Percentiles rank a stretch among this genome's conserved stretches.
phyloP scores from a whole-genome alignment of 2,797 vertebrate species.

The Amniataba percoides region DNA sequence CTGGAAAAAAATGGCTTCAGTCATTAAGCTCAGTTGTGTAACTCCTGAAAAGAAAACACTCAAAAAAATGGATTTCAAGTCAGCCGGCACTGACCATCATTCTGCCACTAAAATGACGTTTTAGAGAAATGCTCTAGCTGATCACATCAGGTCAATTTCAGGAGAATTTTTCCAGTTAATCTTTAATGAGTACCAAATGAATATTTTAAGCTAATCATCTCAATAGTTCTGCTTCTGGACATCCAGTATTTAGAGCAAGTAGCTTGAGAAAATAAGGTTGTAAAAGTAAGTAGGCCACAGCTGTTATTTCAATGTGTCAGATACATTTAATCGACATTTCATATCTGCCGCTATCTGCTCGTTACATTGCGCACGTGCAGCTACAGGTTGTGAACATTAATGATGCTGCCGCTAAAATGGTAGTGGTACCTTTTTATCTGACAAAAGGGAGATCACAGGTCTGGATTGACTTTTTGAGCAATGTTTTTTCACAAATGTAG shows the following conservation, averaged over 20 bases:
- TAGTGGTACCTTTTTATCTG: background rate
- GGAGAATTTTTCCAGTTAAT: conserved; percentile 1
- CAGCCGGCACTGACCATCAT: background rate
- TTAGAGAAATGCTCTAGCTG: background rate
- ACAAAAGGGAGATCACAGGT: background rate
- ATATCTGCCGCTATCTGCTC: conserved; percentile 5
- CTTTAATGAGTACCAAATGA: conserved; percentile 16
- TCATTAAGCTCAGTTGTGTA: background rate
- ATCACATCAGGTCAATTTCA: background rate
- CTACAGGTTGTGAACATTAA: conserved; percentile 27
- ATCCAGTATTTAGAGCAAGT: conserved; percentile 16
- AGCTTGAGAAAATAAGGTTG: conserved; percentile 10
- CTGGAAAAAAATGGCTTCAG: background rate
- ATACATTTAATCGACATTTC: conserved; percentile 45
- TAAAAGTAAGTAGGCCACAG: conserved; percentile 31
- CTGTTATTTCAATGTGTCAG: conserved; percentile 27
- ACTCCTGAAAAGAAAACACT: background rate
- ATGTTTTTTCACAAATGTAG: background rate
- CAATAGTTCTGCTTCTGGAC: conserved; percentile 24
- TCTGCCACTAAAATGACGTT: background rate
- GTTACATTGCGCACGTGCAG: conserved; percentile 8
- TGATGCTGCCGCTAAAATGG: conserved; percentile 9
- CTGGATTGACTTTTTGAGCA: background rate
- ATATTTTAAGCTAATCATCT: conserved; percentile 25
- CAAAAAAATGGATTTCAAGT: background rate